A percentile compares a stretch with the other conserved stretches of the same genome.
Evolutionary conservation across 2,888 invertebrate genomes (phyloP).

Genomic region (Phalera bucephala): DNA sequence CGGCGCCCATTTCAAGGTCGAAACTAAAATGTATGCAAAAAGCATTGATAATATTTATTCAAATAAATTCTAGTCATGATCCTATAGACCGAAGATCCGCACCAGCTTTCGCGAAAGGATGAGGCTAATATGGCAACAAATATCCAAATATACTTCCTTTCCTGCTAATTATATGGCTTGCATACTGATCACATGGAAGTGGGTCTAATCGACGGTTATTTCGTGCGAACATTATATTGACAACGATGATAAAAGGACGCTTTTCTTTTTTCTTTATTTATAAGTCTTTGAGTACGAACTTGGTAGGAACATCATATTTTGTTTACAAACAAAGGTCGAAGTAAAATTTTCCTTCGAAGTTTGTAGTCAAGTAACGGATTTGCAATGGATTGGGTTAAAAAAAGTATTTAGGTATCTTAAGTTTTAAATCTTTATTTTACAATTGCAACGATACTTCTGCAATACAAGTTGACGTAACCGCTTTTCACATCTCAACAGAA

Average conservation of each 20-base stretch:
- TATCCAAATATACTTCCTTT: slow-evolving; percentile 7
- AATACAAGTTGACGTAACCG: no score
- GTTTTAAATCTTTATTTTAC: no score
- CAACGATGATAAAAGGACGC: not conserved
- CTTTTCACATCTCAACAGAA: no score
- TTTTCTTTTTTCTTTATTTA: not conserved
- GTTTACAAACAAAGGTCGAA: no score
- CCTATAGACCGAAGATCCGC: slow-evolving; percentile 10
- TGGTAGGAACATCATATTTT: no score
- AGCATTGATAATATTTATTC: slow-evolving; percentile 16
- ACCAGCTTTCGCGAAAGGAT: slow-evolving; percentile 12
- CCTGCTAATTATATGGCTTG: slow-evolving; percentile 5
- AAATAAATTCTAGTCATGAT: slow-evolving; percentile 25
- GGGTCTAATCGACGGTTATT: not conserved
- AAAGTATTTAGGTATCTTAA: no score
- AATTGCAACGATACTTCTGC: no score
- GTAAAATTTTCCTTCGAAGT: no score
- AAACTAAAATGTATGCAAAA: not conserved
- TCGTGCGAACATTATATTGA: not conserved
- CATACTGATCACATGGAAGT: slow-evolving; percentile 17
- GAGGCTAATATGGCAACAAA: slow-evolving; percentile 7
- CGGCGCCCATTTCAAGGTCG: not conserved
- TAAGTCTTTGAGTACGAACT: not conserved
- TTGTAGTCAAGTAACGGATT: no score
- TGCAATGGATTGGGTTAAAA: no score